Conservation (phyloP, 1,140 invertebrate species). For the Brachionus angularis region DNA sequence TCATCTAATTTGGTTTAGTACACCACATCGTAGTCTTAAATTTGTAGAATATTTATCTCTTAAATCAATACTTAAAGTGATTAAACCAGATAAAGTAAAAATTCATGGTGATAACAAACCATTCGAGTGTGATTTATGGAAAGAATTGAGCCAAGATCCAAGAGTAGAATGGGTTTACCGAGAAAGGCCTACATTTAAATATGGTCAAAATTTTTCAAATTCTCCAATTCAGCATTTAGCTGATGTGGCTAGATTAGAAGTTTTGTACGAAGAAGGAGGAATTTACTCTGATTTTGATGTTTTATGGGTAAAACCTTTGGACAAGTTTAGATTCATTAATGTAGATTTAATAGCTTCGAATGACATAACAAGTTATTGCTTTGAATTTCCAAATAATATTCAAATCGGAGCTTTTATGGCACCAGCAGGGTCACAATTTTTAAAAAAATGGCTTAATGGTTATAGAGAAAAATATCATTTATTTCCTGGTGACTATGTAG, state of each 20-base stretch:
- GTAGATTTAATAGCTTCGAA: conserved; percentile 38
- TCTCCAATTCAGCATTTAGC: conserved; percentile 43
- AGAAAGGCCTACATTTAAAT: conserved; percentile 18
- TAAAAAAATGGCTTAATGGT: conserved; percentile 25
- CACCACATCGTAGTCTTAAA: background rate
- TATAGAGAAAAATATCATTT: conserved; percentile 30
- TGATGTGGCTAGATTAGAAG: conserved; percentile 37
- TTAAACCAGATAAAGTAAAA: conserved; percentile 30
- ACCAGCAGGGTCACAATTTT: conserved; percentile 7
- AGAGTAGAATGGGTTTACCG: conserved; percentile 32
- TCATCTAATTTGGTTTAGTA: conserved; percentile 40
- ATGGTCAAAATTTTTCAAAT: conserved; percentile 15
- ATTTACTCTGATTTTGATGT: conserved; percentile 42
- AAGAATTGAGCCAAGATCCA: conserved; percentile 28
- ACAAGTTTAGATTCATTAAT: conserved; percentile 24
- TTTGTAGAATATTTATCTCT: conserved; percentile 34
- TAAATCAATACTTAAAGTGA: conserved; percentile 1
- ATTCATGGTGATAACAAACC: conserved; percentile 36
- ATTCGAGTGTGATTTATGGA: conserved; percentile 6
- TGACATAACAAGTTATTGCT: conserved; percentile 38
- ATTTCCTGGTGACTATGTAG: conserved; percentile 38
- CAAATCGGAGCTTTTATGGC: conserved; percentile 42
- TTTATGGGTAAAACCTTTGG: conserved; percentile 30
- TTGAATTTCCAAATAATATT: conserved; percentile 26
- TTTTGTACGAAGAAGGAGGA: conserved; percentile 37